Conservation (phyloP, 2,888 invertebrate species). For the Blera fallax region DNA sequence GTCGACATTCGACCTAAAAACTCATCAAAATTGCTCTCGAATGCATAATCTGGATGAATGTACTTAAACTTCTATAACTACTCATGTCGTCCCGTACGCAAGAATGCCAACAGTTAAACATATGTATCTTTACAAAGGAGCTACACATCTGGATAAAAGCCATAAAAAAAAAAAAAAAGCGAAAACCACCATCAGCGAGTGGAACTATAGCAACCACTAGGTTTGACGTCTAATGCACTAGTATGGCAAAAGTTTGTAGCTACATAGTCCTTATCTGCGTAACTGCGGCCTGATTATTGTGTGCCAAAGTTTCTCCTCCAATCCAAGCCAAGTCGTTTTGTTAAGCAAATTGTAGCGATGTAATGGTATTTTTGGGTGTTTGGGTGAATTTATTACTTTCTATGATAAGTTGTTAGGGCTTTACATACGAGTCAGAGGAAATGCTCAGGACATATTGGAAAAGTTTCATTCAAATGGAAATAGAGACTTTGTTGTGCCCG, state of each 20-base stretch:
- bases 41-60: neutral
- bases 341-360: conserved; percentile 28
- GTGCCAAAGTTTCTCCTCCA: conserved; percentile 39
- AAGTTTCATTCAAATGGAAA: conserved; percentile 1
- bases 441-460: conserved; percentile 1
- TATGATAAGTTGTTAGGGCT: conserved; percentile 6
- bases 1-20: neutral
- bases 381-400: conserved; percentile 6
- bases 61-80: neutral
- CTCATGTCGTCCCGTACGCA: neutral
- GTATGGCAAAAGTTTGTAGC: conserved; percentile 49
- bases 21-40: neutral
- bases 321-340: conserved; percentile 6
- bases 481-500: neutral
- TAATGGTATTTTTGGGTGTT: conserved; percentile 9
- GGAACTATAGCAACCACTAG: neutral
- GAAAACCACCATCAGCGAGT: neutral
- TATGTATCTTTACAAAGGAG: neutral
- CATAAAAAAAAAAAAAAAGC: neutral
- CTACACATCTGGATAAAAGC: neutral
- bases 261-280: conserved; percentile 29
- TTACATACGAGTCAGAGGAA: neutral
- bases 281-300: conserved; percentile 40
- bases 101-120: neutral
- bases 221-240: conserved; percentile 50